These are phyloP conservation scores for Theretra japonica DNA, from an alignment of 2,888 invertebrate species.

Conservation along the genomic window DNA sequence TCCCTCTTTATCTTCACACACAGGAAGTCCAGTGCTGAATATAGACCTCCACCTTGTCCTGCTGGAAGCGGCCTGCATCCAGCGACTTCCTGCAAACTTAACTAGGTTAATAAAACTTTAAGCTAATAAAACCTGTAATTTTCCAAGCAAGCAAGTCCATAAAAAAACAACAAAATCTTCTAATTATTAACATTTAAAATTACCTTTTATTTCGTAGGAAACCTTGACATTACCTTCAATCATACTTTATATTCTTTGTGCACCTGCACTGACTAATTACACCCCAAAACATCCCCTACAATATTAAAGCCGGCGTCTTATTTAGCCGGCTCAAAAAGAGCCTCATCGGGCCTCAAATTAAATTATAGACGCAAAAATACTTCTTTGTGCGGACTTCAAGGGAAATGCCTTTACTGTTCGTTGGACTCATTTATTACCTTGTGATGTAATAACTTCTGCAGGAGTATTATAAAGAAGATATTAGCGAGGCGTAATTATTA, in stretches of 20 bases:
- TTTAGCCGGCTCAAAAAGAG: slow-evolving; percentile 6
- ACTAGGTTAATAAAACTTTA: too few relatives aligned
- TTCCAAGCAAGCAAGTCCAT: too few relatives aligned
- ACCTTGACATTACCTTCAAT: background rate
- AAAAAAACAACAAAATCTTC: too few relatives aligned
- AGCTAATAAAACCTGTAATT: too few relatives aligned
- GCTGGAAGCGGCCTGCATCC: too few relatives aligned
- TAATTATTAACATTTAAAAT: too few relatives aligned
- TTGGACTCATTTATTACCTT: background rate
- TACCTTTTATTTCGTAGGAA: too few relatives aligned
- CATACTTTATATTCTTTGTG: background rate
- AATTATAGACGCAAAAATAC: slow-evolving; percentile 8
- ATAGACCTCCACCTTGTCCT: too few relatives aligned
- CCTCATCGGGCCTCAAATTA: slow-evolving; percentile 15
- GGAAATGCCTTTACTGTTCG: background rate
- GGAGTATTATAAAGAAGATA: background rate
- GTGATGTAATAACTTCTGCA: background rate
- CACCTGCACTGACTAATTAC: slow-evolving; percentile 1
- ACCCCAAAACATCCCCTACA: slow-evolving; percentile 1
- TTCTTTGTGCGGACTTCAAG: background rate
- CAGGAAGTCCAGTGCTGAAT: too few relatives aligned
- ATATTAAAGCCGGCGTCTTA: slow-evolving; percentile 11
- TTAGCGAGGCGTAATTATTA: background rate
- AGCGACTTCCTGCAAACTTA: too few relatives aligned
- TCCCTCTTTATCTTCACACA: too few relatives aligned